Conservation (phyloP, 2,888 invertebrate genomes). For the Stramonita haemastoma region DNA sequence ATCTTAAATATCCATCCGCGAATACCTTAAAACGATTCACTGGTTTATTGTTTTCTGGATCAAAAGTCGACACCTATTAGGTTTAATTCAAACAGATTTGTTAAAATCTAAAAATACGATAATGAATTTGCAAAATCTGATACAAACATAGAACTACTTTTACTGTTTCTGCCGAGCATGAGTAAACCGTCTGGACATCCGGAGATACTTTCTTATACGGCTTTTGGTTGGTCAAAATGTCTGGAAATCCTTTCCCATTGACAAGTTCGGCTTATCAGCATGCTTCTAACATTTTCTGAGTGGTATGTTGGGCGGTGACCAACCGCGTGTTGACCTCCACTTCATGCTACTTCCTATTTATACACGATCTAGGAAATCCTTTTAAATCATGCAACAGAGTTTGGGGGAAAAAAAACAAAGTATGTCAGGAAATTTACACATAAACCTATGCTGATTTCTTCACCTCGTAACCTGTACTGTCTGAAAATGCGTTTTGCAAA, state of each 20-base stretch:
- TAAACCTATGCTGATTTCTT: too few species aligned
- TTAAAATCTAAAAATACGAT: not conserved
- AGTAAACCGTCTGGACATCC: not conserved
- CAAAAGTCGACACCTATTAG: not conserved
- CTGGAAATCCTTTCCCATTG: slow-evolving; percentile 18
- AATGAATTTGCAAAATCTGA: not conserved
- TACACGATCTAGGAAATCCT: too few species aligned
- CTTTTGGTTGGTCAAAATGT: slow-evolving; percentile 32
- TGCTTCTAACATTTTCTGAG: not conserved
- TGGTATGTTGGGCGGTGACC: slow-evolving; percentile 20
- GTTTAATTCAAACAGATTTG: not conserved
- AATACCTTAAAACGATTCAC: not conserved
- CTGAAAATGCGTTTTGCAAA: too few species aligned
- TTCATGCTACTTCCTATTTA: too few species aligned
- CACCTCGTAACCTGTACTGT: too few species aligned
- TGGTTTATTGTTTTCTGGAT: not conserved
- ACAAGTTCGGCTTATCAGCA: slow-evolving; percentile 4
- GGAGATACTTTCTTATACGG: not conserved
- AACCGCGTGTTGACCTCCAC: too few species aligned
- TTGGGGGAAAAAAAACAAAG: too few species aligned
- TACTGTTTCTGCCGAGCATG: not conserved
- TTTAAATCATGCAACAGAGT: too few species aligned
- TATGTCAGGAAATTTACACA: too few species aligned
- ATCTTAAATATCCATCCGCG: slow-evolving; percentile 36
- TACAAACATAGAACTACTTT: not conserved